Evolutionary conservation across 1,140 invertebrate genomes (phyloP), one percentile per base, ranked within the genome.

Genomic region (Papilio glaucus): DNA sequence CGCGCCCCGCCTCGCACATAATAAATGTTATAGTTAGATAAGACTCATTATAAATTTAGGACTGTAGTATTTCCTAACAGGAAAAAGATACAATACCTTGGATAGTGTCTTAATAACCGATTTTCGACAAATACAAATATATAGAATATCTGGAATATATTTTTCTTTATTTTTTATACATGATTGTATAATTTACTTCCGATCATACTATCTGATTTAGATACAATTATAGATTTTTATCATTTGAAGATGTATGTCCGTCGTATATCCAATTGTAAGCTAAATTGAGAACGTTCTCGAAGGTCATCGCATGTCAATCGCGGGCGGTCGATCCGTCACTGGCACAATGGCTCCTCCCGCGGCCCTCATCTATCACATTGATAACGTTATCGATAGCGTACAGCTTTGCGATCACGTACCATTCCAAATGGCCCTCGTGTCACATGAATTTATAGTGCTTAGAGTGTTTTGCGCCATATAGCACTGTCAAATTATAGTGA

Each of bases 351-450:
- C 67, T 21, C 72, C 72, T 74, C 67, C 68, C 41, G 72, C 26
- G 61, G 71, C 68, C 39, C 53, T 60, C 76, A 73, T 75, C 73
- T 69, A 75, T 75, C 76, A 78, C 70, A 26, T 39, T 73, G 76
- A 77, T 77, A 77, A 75, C 60, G 68, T 71, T 72, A 75, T 73
- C 62, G 73, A 77, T 72, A 74, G 72, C 39, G 33, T 1, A 53
- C 1, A 63, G 62, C 33, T 9, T 38, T 65, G 62, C 62, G 15
- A 65, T 65, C 62, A 65, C 62, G 62, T 65, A 21, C 62, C n/a
- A 41, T 33, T 65, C 33, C 29, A 38, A 65, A 65, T 65, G 62
- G 62, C 39, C 18, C 62, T 33, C 13, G 18, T 39, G 37, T 65
- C 29, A 65, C 33, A 65, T 39, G 62, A 65, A 65, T 65, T 65